phyloP scores from a whole-genome alignment of 2,113 vertebrate species.

The Epinephelus moara region DNA sequence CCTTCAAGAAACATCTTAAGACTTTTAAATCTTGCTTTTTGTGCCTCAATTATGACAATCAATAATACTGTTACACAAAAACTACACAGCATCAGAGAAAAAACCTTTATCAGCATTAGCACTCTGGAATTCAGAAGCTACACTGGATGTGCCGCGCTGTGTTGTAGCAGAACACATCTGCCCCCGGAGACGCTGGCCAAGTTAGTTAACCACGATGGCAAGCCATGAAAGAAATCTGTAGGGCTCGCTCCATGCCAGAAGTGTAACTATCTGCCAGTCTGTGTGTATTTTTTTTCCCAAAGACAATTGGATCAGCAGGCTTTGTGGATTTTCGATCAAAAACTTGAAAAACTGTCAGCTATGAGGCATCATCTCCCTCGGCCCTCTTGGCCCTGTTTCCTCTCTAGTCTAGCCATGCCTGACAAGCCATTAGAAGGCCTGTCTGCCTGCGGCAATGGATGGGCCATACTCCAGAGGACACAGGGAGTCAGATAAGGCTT shows the following conservation, averaged over 20 bases:
- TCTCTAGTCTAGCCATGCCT: slow-evolving; percentile 60
- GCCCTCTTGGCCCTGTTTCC: slow-evolving; percentile 56
- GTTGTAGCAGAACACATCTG: slow-evolving; percentile 18
- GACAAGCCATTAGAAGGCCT: slow-evolving; percentile 66
- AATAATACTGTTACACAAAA: too few relatives aligned
- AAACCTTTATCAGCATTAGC: too few relatives aligned
- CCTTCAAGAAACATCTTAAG: background rate
- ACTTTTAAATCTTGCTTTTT: background rate
- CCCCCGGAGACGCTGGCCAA: slow-evolving; percentile 11
- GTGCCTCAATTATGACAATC: too few relatives aligned
- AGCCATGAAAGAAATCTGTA: slow-evolving; percentile 49
- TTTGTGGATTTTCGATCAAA: slow-evolving; percentile 69
- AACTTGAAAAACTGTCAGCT: slow-evolving; percentile 70
- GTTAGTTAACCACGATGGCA: slow-evolving; percentile 39
- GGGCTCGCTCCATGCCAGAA: slow-evolving; percentile 9
- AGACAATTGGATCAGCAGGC: slow-evolving; percentile 65
- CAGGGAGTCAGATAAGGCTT: slow-evolving; percentile 59
- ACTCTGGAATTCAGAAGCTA: slow-evolving; percentile 11
- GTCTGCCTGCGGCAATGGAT: slow-evolving; percentile 65
- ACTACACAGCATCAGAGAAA: too few relatives aligned
- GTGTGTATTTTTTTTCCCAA: background rate
- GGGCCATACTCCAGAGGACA: slow-evolving; percentile 67
- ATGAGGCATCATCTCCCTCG: slow-evolving; percentile 64
- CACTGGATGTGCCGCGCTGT: background rate
- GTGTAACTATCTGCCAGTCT: slow-evolving; percentile 12